These are phyloP conservation scores for Apeira syringaria DNA, from an alignment of 2,888 invertebrate genomes.

Conservation along the genomic window DNA sequence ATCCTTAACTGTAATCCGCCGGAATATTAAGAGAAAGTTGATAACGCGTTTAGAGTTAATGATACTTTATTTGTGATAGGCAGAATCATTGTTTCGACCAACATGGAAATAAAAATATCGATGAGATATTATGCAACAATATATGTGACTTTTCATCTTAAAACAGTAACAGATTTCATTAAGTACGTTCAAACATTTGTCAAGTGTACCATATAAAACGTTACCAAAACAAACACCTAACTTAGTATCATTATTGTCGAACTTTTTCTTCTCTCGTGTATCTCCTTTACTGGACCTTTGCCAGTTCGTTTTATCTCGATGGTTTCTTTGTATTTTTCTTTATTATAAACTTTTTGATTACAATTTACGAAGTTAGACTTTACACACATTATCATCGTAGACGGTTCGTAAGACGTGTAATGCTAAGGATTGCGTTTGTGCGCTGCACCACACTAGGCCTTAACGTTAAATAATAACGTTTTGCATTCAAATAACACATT, in stretches of 20 bases:
- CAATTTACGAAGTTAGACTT: no score
- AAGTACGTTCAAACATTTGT: conserved; percentile 12
- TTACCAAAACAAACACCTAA: conserved; percentile 12
- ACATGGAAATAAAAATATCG: no score
- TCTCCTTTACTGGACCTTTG: conserved; percentile 15
- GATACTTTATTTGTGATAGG: conserved; percentile 27
- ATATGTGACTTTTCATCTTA: no score
- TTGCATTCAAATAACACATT: no score
- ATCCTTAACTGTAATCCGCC: conserved; percentile 26
- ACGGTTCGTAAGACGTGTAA: no score
- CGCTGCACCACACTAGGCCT: no score
- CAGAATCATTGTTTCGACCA: no score
- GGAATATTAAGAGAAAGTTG: conserved; percentile 24
- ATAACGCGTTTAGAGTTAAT: conserved; percentile 33
- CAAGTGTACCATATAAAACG: conserved; percentile 16
- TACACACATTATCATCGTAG: no score
- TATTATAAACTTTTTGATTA: not conserved
- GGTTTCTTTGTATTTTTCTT: conserved; percentile 1
- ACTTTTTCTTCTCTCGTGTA: conserved; percentile 15
- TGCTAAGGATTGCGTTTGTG: no score
- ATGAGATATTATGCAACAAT: no score
- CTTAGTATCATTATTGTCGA: conserved; percentile 13
- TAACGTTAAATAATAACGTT: no score
- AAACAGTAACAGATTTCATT: no score
- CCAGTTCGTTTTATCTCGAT: conserved; percentile 10